A percentile compares a stretch with the other conserved stretches of the same genome.
These are phyloP conservation scores for Montipora capricornis DNA, from an alignment of 64 coral and sea anemone species.

Conservation along the genomic window DNA sequence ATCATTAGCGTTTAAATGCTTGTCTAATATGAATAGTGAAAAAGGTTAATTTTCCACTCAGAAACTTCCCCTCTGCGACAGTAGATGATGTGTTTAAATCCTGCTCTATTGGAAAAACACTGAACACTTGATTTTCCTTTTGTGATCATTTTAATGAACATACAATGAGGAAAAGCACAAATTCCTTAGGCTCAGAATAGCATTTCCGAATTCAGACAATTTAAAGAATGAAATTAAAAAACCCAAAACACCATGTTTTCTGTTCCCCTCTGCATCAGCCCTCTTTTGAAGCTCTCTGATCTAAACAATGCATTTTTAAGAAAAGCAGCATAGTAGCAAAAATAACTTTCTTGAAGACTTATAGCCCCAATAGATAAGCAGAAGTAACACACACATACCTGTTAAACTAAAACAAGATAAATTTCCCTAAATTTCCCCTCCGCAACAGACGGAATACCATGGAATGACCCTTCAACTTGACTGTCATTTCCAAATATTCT, in stretches of 20 bases:
- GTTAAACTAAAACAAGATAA: background rate
- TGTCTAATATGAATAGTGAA: background rate
- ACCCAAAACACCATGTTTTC: background rate
- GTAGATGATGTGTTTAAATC: background rate
- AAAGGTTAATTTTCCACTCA: background rate
- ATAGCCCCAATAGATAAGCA: background rate
- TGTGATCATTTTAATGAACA: background rate
- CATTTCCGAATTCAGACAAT: slow-evolving; percentile 23
- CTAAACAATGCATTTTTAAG: background rate
- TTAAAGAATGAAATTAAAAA: slow-evolving; percentile 14
- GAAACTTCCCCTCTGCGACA: slow-evolving; percentile 26
- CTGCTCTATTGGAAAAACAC: background rate
- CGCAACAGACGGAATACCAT: too few species aligned
- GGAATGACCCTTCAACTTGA: background rate
- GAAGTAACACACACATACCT: slow-evolving; percentile 5
- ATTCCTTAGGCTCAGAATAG: background rate
- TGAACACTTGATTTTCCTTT: background rate
- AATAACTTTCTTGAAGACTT: background rate
- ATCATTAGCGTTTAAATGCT: background rate
- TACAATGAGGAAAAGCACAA: background rate
- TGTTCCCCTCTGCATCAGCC: slow-evolving; percentile 9
- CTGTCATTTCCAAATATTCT: too few species aligned
- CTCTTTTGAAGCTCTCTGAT: slow-evolving; percentile 15
- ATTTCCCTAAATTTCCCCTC: background rate
- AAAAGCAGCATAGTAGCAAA: slow-evolving; percentile 2